Evolutionary conservation across 2,797 vertebrate species (phyloP).

Genomic region (Amblyraja radiata): DNA sequence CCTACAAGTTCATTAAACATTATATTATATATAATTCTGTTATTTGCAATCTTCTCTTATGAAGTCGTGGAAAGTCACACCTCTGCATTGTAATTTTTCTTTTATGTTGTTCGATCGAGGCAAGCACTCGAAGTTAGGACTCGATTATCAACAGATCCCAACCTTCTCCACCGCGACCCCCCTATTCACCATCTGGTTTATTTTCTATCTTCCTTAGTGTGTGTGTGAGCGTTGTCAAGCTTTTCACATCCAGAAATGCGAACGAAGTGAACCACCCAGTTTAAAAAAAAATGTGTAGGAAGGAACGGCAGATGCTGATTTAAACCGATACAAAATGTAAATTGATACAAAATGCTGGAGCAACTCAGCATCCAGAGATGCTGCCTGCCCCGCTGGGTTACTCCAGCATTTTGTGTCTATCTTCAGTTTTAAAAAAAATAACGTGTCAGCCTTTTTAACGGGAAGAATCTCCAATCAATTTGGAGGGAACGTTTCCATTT

Average conservation of each 20-base stretch:
- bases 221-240: not conserved
- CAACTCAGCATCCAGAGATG: too few relatives aligned
- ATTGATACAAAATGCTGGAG: too few relatives aligned
- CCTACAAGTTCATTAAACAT: slow-evolving; percentile 13
- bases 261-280: not conserved
- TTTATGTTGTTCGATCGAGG: slow-evolving; percentile 2
- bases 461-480: not conserved
- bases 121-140: slow-evolving; percentile 12
- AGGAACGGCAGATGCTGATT: too few relatives aligned
- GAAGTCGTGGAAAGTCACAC: not conserved
- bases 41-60: slow-evolving; percentile 15
- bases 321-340: too few relatives aligned
- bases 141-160: slow-evolving; percentile 32
- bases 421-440: not conserved
- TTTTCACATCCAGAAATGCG: slow-evolving; percentile 14
- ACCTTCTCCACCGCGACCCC: too few relatives aligned
- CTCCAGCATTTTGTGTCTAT: too few relatives aligned
- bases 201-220: slow-evolving; percentile 1
- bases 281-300: not conserved
- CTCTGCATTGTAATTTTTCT: not conserved
- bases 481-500: not conserved
- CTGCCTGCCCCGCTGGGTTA: too few relatives aligned
- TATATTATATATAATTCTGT: not conserved
- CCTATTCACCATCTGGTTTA: not conserved
- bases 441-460: not conserved